phyloP scores from a whole-genome alignment of 2,113 vertebrate species.

The Ascaphus truei region DNA sequence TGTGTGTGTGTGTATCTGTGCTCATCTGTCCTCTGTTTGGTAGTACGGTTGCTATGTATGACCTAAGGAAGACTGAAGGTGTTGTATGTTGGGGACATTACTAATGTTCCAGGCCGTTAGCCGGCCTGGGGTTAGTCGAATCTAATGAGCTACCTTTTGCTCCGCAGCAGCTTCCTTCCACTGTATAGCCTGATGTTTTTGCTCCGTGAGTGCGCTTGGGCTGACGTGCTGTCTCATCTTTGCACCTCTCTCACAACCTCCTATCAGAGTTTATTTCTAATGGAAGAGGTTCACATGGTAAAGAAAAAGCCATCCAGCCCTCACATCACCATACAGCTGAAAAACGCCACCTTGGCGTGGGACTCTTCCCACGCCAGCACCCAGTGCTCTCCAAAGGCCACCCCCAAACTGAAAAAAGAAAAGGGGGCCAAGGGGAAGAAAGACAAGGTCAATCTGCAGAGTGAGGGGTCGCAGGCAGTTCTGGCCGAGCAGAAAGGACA shows the following conservation, averaged over 20 bases:
- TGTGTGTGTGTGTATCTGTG: background rate
- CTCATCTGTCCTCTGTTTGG: background rate
- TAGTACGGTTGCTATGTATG: too few species aligned
- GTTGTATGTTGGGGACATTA: too few species aligned
- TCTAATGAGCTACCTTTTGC: conserved; percentile 80
- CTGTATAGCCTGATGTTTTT: conserved; percentile 76
- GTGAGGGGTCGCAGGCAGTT: conserved; percentile 60
- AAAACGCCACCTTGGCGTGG: conserved; percentile 85
- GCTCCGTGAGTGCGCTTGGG: conserved; percentile 71
- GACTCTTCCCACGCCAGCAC: conserved; percentile 79
- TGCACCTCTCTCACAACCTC: conserved; percentile 74
- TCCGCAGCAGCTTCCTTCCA: conserved; percentile 70
- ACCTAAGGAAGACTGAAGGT: too few species aligned
- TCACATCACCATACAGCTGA: conserved; percentile 80
- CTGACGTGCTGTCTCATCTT: conserved; percentile 79
- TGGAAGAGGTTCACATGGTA: conserved; percentile 85
- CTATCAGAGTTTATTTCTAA: conserved; percentile 89
- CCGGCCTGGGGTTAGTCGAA: conserved; percentile 55
- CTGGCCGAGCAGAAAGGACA: conserved; percentile 77
- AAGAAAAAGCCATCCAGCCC: conserved; percentile 75
- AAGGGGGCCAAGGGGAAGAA: conserved; percentile 61
- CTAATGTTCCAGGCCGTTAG: conserved; percentile 37
- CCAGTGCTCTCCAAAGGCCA: conserved; percentile 82
- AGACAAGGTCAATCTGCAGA: conserved; percentile 62
- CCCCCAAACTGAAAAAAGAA: conserved; percentile 74